Evolutionary conservation across 1,140 invertebrate species (phyloP).

Genomic region (Leptinotarsa texana): DNA sequence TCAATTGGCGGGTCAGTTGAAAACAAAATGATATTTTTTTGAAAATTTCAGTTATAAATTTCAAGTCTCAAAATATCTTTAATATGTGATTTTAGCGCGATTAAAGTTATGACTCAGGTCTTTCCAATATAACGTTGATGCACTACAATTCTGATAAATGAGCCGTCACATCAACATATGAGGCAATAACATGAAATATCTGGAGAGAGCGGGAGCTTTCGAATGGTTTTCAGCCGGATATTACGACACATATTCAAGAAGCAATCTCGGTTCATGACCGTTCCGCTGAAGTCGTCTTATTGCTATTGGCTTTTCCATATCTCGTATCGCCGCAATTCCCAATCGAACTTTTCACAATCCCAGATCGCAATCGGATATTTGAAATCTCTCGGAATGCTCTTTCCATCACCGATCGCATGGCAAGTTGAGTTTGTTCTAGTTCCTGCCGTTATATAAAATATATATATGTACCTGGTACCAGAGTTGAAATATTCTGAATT

Average conservation of each 20-base stretch:
- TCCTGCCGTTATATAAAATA: neutral
- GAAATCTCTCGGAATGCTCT: slow-evolving; percentile 38
- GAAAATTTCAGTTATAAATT: too few species aligned
- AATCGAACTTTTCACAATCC: slow-evolving; percentile 37
- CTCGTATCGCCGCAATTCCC: slow-evolving; percentile 34
- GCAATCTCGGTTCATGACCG: slow-evolving; percentile 37
- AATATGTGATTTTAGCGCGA: too few species aligned
- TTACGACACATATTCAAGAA: slow-evolving; percentile 33
- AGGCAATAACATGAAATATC: slow-evolving; percentile 10
- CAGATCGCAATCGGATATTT: slow-evolving; percentile 39
- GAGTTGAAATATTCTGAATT: too few species aligned
- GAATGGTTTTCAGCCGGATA: slow-evolving; percentile 11
- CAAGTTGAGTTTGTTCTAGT: slow-evolving; percentile 1
- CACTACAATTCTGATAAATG: neutral
- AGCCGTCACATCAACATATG: slow-evolving; percentile 8
- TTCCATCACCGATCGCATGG: slow-evolving; percentile 29
- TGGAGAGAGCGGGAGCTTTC: neutral
- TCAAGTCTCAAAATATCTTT: too few species aligned
- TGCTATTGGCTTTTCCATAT: slow-evolving; percentile 32
- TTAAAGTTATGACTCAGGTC: too few species aligned
- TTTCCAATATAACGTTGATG: neutral
- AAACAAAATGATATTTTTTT: too few species aligned
- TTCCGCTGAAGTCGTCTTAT: slow-evolving; percentile 27
- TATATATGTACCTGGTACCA: neutral
- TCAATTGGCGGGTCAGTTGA: too few species aligned